Evolutionary conservation across 1,140 invertebrate species (phyloP).

Genomic region (Asbolus verrucosus): DNA sequence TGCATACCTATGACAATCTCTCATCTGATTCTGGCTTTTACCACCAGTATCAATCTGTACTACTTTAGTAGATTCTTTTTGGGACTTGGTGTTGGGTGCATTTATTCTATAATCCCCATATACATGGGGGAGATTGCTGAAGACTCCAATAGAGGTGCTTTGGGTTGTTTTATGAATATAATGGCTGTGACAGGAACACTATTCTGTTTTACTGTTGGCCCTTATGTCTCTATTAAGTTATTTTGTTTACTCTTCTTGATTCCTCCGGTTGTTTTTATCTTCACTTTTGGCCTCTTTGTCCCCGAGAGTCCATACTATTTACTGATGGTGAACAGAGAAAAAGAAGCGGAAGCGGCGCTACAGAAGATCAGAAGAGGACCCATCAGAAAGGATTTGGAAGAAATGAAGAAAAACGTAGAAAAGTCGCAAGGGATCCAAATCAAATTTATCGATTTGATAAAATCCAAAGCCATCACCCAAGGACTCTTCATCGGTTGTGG

Average conservation of each 20-base stretch:
- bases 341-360: conserved; percentile 40
- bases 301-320: conserved; percentile 80
- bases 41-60: conserved; percentile 61
- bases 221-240: conserved; percentile 69
- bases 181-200: conserved; percentile 50
- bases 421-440: background rate
- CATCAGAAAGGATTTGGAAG: conserved; percentile 9
- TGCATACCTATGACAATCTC: conserved; percentile 63
- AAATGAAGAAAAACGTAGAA: conserved; percentile 16
- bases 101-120: conserved; percentile 66
- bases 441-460: conserved; percentile 66
- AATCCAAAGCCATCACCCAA: conserved; percentile 66
- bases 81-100: conserved; percentile 65
- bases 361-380: background rate
- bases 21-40: conserved; percentile 64
- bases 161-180: conserved; percentile 49
- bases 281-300: conserved; percentile 64
- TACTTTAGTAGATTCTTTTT: conserved; percentile 64
- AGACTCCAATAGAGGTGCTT: conserved; percentile 50
- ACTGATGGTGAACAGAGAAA: conserved; percentile 14
- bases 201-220: conserved; percentile 70
- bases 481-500: conserved; percentile 76
- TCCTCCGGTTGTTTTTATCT: conserved; percentile 67
- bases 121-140: conserved; percentile 68
- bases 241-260: conserved; percentile 66